Percentiles rank a stretch among this genome's conserved stretches.
Conservation (phyloP, 2,797 vertebrate species). For the Novumbra hubbsi region DNA sequence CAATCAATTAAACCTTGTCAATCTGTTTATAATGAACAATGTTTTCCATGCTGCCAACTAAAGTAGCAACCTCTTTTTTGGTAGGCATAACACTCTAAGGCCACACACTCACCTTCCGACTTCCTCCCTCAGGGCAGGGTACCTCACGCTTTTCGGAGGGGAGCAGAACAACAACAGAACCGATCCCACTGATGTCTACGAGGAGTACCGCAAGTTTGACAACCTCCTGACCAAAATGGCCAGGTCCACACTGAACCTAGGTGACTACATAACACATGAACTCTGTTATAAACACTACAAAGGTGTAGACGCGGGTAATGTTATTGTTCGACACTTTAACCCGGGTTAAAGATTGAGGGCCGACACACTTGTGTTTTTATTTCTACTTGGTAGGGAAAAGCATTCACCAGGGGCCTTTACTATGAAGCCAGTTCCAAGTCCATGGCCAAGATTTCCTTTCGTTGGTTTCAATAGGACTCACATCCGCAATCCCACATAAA, state of each 20-base stretch:
- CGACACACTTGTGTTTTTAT: no score
- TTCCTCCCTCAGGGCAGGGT: constrained; percentile 75
- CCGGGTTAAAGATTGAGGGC: no score
- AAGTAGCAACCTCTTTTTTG: background rate
- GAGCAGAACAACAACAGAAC: constrained; percentile 63
- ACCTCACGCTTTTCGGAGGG: constrained; percentile 78
- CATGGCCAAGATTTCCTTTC: no score
- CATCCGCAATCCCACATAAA: no score
- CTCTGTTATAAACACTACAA: background rate
- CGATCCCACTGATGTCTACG: constrained; percentile 69
- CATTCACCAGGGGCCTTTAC: no score
- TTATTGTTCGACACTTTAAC: no score
- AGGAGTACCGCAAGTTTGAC: constrained; percentile 77
- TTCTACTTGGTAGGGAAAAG: no score
- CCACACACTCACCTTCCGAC: background rate
- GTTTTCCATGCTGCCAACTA: background rate
- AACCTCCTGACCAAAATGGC: constrained; percentile 79
- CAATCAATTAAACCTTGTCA: background rate
- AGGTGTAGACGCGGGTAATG: no score
- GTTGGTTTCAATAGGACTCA: no score
- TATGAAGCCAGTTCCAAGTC: no score
- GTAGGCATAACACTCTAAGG: no score
- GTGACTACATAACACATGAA: constrained; percentile 48
- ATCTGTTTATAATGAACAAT: background rate
- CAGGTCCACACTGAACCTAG: constrained; percentile 70